phyloP scores from a whole-genome alignment of 2,113 vertebrate species.

The Miniopterus natalensis region DNA sequence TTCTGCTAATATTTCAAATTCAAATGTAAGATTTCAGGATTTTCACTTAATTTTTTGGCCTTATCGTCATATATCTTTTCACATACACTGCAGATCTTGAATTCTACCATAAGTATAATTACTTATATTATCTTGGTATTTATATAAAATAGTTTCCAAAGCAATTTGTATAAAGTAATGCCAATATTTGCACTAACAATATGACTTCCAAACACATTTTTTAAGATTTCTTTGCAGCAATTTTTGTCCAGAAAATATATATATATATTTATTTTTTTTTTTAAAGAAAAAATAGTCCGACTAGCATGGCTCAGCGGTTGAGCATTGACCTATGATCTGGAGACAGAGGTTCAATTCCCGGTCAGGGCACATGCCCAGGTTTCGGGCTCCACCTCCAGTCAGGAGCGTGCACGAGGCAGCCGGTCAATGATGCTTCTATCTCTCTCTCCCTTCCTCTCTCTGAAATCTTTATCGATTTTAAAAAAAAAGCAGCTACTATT shows the following conservation, averaged over 20 bases:
- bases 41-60: conserved; percentile 65
- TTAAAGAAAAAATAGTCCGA: not conserved
- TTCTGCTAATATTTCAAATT: not conserved
- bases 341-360: too few relatives aligned
- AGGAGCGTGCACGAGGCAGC: too few relatives aligned
- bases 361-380: too few relatives aligned
- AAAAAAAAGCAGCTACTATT: too few relatives aligned
- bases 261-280: not conserved
- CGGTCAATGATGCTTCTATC: too few relatives aligned
- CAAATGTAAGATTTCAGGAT: conserved; percentile 14
- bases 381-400: too few relatives aligned
- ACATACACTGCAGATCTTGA: not conserved
- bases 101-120: conserved; percentile 62
- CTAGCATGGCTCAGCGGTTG: too few relatives aligned
- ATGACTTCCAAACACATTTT: conserved; percentile 51
- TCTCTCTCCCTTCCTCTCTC: too few relatives aligned
- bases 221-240: conserved; percentile 39
- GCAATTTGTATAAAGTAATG: not conserved
- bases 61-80: conserved; percentile 35
- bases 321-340: too few relatives aligned
- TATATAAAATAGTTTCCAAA: conserved; percentile 60
- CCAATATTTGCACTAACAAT: conserved; percentile 42
- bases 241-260: conserved; percentile 42
- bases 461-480: too few relatives aligned
- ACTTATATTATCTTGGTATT: conserved; percentile 32